These are phyloP conservation scores for Bubalus kerabau DNA, from an alignment of 2,113 vertebrate species.

Conservation along the genomic window DNA sequence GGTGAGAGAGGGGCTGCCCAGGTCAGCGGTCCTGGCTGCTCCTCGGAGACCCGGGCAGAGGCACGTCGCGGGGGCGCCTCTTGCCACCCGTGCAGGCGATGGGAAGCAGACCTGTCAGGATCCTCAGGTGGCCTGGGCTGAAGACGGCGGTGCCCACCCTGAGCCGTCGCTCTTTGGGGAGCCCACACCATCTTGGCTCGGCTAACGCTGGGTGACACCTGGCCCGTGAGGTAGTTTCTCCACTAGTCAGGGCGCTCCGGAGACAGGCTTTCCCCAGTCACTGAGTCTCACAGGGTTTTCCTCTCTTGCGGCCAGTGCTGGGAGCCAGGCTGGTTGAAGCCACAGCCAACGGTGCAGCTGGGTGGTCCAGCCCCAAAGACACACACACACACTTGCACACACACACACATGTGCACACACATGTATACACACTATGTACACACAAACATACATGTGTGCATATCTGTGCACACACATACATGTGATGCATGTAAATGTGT, in stretches of 20 bases:
- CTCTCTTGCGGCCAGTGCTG: not conserved
- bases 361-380: not conserved
- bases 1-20: rapidly evolving
- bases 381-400: not conserved
- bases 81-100: rapidly evolving
- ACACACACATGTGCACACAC: rapidly evolving
- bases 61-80: rapidly evolving
- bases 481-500: rapidly evolving
- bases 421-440: rapidly evolving
- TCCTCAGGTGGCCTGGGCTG: not conserved
- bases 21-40: rapidly evolving
- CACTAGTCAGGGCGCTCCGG: rapidly evolving
- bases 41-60: rapidly evolving
- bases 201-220: not conserved
- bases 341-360: rapidly evolving
- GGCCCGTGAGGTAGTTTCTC: not conserved
- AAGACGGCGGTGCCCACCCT: not conserved
- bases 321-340: not conserved
- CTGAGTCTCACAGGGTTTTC: rapidly evolving
- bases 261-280: rapidly evolving
- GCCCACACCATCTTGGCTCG: not conserved
- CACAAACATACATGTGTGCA: not conserved
- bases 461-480: rapidly evolving
- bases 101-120: rapidly evolving
- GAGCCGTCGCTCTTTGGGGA: rapidly evolving